Evolutionary conservation across 2,888 invertebrate species (phyloP).

Genomic region (Syrista parreyssii): DNA sequence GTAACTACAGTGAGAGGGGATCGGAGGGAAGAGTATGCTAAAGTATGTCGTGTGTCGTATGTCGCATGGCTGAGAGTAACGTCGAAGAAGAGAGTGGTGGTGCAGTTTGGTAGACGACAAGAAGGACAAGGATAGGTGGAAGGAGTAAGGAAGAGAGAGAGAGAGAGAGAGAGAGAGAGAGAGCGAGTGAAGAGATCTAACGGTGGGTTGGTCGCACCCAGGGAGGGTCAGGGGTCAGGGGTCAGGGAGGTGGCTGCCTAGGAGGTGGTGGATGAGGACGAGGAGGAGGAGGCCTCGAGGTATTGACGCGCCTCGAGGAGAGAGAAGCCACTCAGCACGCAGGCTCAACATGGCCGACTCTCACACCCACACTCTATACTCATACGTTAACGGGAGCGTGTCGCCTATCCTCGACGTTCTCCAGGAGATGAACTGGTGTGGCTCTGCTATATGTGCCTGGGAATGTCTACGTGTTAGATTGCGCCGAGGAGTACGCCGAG

Average conservation of each 20-base stretch:
- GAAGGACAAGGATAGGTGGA: no score
- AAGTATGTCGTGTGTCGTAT: no score
- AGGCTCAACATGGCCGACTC: constrained; percentile 60
- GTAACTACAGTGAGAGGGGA: no score
- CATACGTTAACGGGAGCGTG: neutral
- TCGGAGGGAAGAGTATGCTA: no score
- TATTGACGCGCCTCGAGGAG: constrained; percentile 54
- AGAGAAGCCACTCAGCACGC: constrained; percentile 51
- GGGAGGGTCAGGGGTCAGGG: constrained; percentile 1
- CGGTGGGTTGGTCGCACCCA: no score
- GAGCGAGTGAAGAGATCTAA: no score
- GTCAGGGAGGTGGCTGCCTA: constrained; percentile 26
- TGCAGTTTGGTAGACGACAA: no score
- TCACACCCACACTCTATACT: no score
- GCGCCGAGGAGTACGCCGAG: neutral
- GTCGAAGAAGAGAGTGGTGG: no score
- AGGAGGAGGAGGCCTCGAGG: constrained; percentile 41
- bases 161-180: no score
- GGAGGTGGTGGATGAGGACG: constrained; percentile 28
- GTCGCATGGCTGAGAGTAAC: no score
- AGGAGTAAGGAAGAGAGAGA: no score
- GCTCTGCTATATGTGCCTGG: neutral
- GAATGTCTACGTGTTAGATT: neutral
- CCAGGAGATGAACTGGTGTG: neutral
- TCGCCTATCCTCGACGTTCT: neutral